Base-by-base conservation (phyloP, 2,113 vertebrate species). In the Channa maculata region DNA sequence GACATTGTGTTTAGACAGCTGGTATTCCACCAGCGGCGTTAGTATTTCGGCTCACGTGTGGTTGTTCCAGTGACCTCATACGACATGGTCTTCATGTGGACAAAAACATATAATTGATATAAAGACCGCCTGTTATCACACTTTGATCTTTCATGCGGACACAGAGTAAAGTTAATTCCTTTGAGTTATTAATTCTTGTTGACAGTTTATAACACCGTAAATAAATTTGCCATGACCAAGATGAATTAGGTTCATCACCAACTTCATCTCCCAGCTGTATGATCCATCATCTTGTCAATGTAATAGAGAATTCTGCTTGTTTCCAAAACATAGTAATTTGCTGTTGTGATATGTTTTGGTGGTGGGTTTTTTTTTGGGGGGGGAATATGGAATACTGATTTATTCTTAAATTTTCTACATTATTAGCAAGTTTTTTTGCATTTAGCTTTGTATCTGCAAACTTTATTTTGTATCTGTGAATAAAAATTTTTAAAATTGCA, bases 1-100 rank as follows among this genome's bases (percentile, higher is more conserved):
- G 90, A 87, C 73, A 67, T 79, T 75, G 73, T 81, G 83, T 87
- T 91, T 86, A 61, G 55, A 84, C 84, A 84, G 88, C 60, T 80
- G 83, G 79, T 76, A 49, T 71, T 76, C 52, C 69, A 60, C 71
- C 71, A 60, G 61, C 14, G 8, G 74, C 69, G 58, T 86, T 69
- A 76, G 45, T 39, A 24, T 69, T 54, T n/a, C 15, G 62, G 51
- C 70, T 69, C 43, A 52, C 49, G 66, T 34, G 62, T 15, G 15
- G 8, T 2, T 3, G 49, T 78, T 66, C 61, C 5, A 5, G 11
- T 84, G 78, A 84, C 67, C 66, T 84, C 60, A 78, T 71, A 13
- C 49, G 65, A 36, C 38, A 37, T 8, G 52, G 66, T 51, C 75
- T 75, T 70, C 78, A 58, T 60, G 43, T 0, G 9, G 72, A 55